Evolutionary conservation across 2,797 vertebrate species (phyloP).

Genomic region (Liasis olivaceus): DNA sequence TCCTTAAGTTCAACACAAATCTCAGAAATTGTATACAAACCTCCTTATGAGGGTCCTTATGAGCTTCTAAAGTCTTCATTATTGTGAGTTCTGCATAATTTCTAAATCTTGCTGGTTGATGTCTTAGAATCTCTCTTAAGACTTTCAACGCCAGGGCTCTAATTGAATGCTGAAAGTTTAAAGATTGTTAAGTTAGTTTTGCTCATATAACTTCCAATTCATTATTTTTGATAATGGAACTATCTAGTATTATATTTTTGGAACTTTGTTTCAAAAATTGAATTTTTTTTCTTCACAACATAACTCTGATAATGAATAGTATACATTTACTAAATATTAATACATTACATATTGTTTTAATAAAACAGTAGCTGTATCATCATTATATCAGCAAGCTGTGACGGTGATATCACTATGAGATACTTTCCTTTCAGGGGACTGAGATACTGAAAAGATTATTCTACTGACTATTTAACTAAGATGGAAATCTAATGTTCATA

Average conservation of each 20-base stretch:
- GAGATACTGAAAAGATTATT: background rate
- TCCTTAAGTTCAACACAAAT: background rate
- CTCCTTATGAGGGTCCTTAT: constrained; percentile 97
- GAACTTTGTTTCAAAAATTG: background rate
- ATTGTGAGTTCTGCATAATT: constrained; percentile 98
- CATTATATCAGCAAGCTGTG: background rate
- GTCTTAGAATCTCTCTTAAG: constrained; percentile 91
- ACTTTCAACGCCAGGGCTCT: constrained; percentile 93
- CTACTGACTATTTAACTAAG: background rate
- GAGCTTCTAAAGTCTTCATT: constrained; percentile 96
- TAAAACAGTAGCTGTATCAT: background rate
- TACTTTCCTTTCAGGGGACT: background rate
- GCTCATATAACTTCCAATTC: background rate
- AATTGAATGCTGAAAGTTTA: constrained; percentile 85
- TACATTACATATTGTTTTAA: background rate
- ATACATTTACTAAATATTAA: background rate
- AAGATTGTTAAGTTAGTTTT: constrained; percentile 49
- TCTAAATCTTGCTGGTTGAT: constrained; percentile 96
- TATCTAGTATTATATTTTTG: background rate
- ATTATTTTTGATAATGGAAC: background rate
- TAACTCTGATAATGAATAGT: background rate
- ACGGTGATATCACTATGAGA: background rate
- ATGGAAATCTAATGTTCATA: background rate
- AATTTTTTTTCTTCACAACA: background rate
- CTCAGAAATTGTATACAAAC: constrained; percentile 65